phyloP scores from a whole-genome alignment of 2,888 invertebrate genomes.

The Dryobota labecula region DNA sequence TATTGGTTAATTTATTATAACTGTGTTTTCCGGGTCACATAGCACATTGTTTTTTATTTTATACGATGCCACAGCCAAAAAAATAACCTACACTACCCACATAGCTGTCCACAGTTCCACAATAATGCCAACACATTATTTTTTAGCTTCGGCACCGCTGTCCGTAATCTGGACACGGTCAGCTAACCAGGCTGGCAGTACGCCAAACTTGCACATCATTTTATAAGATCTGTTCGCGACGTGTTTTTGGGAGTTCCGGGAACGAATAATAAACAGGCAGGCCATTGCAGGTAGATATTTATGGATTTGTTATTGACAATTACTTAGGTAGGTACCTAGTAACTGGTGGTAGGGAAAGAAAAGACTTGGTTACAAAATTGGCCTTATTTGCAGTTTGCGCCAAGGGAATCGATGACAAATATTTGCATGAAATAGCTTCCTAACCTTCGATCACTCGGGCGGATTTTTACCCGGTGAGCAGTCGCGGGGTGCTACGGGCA shows the following conservation, averaged over 20 bases:
- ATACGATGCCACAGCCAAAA: neutral
- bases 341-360: no score
- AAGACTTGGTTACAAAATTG: no score
- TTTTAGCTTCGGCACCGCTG: conserved; percentile 28
- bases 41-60: neutral
- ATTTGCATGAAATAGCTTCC: no score
- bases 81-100: neutral
- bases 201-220: conserved; percentile 56
- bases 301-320: conserved; percentile 25
- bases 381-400: no score
- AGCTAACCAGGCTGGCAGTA: conserved; percentile 52
- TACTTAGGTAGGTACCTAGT: neutral
- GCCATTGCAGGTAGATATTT: conserved; percentile 38
- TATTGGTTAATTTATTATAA: neutral
- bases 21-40: neutral
- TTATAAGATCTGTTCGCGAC: conserved; percentile 61
- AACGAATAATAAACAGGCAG: conserved; percentile 48
- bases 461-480: no score
- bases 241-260: conserved; percentile 43
- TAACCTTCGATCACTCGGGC: no score
- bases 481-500: no score
- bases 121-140: conserved; percentile 32
- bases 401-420: no score
- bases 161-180: conserved; percentile 51
- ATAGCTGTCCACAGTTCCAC: conserved; percentile 16